Base-by-base conservation (phyloP, 2,888 invertebrate genomes). In the Acanthosepion lycidas region DNA sequence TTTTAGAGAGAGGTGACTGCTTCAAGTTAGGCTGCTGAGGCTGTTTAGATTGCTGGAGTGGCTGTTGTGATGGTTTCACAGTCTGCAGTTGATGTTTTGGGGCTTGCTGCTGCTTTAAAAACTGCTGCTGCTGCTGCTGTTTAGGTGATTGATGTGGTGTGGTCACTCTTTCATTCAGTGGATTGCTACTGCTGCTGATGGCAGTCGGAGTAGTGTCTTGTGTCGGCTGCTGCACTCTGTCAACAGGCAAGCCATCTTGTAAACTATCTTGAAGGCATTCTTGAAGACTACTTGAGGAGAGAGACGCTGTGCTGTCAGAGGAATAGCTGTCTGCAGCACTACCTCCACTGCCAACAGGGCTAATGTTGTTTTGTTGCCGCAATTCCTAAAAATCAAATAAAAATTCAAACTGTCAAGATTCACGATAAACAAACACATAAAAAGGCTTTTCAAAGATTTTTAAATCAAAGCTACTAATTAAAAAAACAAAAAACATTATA, bases 311-410 rank as follows among this genome's bases (percentile, higher is more conserved):
- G n/a, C 97, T 96, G 95, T 97, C 97, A 49, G 97, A 97, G 55
- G 97, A 96, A 95, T 97, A 96, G 94, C 97, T 97, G 94, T 97
- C 97, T 42, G 97, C 96, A 48, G 96, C 97, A 96, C 98, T 98
- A 55, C 98, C 98, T 33, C 97, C 97, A 96, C 98, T 98, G 96
- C 98, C 98, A 95, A 98, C 96, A 9, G 98, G 98, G 96, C 98
- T 98, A 95, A 96, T 96, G 94, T 97, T 97, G 94, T 97, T 96
- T 95, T 97, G 96, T 20, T 96, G 95, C 95, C 97, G 95, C 95
- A 97, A 55, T 94, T 97, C 97, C 97, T 97, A 95, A 23, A 95
- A 92, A 33, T 92, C 28, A 95, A 49, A 94, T 28, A 42, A 20
- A 28, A 91, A 48, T 91, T 91, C 42, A 91, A 91, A 33, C 64